These are phyloP conservation scores for Hassar affinis DNA, from an alignment of 2,113 vertebrate species.

Conservation along the genomic window DNA sequence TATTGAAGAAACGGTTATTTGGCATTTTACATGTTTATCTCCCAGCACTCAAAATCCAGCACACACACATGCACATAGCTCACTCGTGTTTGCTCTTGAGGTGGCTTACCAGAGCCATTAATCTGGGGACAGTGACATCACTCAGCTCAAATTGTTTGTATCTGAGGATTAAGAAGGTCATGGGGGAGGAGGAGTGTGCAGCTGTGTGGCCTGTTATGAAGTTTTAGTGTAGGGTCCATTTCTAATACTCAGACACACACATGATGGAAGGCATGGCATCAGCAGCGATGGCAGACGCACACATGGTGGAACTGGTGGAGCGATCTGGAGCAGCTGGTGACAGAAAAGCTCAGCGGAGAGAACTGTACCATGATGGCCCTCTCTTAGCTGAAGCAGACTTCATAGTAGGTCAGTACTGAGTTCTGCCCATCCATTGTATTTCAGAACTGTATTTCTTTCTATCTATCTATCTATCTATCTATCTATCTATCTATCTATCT, in stretches of 20 bases:
- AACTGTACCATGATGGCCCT: slow-evolving; percentile 60
- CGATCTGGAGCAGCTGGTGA: slow-evolving; percentile 58
- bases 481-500: no score
- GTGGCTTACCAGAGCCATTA: slow-evolving; percentile 66
- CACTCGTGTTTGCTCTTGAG: slow-evolving; percentile 50
- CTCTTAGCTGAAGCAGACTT: slow-evolving; percentile 71
- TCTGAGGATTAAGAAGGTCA: slow-evolving; percentile 35
- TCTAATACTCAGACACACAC: not conserved
- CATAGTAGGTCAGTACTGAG: slow-evolving; percentile 63
- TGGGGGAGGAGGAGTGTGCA: slow-evolving; percentile 33
- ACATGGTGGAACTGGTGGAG: slow-evolving; percentile 68
- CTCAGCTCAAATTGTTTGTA: slow-evolving; percentile 39
- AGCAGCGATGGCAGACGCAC: slow-evolving; percentile 34
- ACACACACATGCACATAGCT: not conserved
- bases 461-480: no score
- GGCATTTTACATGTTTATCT: no score
- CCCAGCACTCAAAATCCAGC: slow-evolving; percentile 1
- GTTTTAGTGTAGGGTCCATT: not conserved
- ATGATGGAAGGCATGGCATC: slow-evolving; percentile 45
- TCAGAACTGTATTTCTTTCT: no score
- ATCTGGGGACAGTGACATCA: slow-evolving; percentile 72
- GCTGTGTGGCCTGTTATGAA: slow-evolving; percentile 12
- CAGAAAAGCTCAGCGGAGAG: slow-evolving; percentile 60
- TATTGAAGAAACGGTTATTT: no score
- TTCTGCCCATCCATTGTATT: not conserved